Percentiles rank a stretch among this genome's conserved stretches.
These are phyloP conservation scores for Rhingia campestris DNA, from an alignment of 2,888 invertebrate genomes.

Conservation along the genomic window DNA sequence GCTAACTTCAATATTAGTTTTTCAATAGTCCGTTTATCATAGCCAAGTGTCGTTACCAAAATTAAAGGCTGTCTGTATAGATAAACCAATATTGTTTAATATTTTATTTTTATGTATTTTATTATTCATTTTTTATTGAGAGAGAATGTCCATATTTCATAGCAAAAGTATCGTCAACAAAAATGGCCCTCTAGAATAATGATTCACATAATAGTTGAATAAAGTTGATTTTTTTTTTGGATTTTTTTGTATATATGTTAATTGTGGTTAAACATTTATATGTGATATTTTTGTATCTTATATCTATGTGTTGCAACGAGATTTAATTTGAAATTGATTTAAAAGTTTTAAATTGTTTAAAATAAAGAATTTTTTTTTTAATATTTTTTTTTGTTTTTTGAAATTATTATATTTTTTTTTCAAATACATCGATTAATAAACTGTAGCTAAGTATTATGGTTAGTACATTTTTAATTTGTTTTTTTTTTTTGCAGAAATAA, in stretches of 20 bases:
- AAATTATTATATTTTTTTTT: conserved; percentile 35
- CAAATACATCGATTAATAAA: conserved; percentile 61
- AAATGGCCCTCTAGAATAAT: conserved; percentile 45
- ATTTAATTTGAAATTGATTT: not conserved
- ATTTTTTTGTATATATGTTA: no score
- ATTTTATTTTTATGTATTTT: conserved; percentile 3
- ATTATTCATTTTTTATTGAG: not conserved
- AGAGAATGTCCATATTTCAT: conserved; percentile 24
- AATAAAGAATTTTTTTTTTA: conserved; percentile 17
- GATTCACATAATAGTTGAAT: conserved; percentile 33
- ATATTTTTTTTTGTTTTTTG: not conserved
- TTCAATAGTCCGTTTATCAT: conserved; percentile 27
- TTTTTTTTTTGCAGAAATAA: not conserved
- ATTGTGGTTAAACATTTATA: conserved; percentile 47
- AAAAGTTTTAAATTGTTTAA: conserved; percentile 5
- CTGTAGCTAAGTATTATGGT: conserved; percentile 54
- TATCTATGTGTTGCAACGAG: not conserved
- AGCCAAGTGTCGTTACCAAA: conserved; percentile 54
- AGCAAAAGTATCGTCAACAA: conserved; percentile 35
- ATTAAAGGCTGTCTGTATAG: not conserved
- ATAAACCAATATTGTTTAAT: not conserved
- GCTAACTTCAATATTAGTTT: not conserved
- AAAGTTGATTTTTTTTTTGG: conserved; percentile 28
- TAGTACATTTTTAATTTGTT: conserved; percentile 16
- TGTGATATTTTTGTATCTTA: conserved; percentile 30